Evolutionary conservation across 2,113 vertebrate species (phyloP), one percentile per base, ranked within the genome.

Genomic region (Cathartes aura): DNA sequence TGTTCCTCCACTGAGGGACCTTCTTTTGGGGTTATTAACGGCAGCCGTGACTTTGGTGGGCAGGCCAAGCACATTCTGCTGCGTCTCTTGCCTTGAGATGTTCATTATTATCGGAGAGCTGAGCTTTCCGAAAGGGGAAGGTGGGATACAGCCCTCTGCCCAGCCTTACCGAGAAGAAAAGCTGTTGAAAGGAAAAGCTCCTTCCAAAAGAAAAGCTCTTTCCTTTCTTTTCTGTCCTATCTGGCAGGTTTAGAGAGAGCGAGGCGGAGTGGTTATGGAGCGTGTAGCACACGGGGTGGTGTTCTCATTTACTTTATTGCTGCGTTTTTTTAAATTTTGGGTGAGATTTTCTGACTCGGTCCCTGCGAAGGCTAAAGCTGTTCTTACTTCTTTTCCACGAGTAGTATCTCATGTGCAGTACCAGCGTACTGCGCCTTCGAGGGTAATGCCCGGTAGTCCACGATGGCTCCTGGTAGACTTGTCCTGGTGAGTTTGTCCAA

Each of bases 241-340:
- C 42, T 47, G 30, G 79, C 7, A 15, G 45, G 20, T 36, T 17
- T 22, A 70, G 63, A 18, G 9, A 30, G 36, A 58, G 22, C 3
- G 6, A 70, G 56, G 5, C 0, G 5, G 30, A 2, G 40, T 0
- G 8, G 8, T 45, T 26, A 53, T 38, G 29, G 55, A 56, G 22
- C 40, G 14, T 2, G 14, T 29, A 45, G n/a, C 13, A 20, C 8
- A 0, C 0, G 2, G 22, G 11, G 5, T 40, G 10, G 2, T n/a
- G 40, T 59, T 59, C 30, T 60, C 15, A 27, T 29, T 18, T n/a
- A 30, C 23, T 38, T 43, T 74, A 23, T 34, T 50, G 36, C 30
- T 26, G 16, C 1, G 1, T 6, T 10, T 30, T n/a, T 55, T 18
- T 26, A 5, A 36, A 58, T n/a, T 86, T 85, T 38, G 17, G 47